Base-by-base conservation (phyloP, 2,113 vertebrate genomes). In the Indri indri region DNA sequence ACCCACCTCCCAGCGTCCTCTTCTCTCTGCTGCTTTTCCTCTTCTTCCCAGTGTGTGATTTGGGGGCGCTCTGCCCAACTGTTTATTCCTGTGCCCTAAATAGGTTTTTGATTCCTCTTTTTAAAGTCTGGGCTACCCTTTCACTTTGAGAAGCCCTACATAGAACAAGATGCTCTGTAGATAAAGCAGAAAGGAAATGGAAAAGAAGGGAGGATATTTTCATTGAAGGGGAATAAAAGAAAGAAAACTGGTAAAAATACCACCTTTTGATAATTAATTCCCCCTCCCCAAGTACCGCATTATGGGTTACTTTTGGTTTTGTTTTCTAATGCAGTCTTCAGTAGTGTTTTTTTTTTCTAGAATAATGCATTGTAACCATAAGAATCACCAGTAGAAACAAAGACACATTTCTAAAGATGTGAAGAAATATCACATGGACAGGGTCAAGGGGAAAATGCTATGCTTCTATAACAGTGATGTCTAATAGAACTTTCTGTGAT, bases 371-470 rank as follows among this genome's bases (percentile, higher is more conserved):
- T 27, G 27, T 79, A 70, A 91, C 17, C 40, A 57, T 32, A 81
- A 93, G 66, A 71, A 88, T 68, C 13, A n/a, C 34, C 66, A 82
- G 14, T 23, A 95, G 54, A 91, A 94, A 89, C 11, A 93, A 61
- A 87, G 47, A 84, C 50, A 71, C 16, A 88, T 66, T 90, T 95
- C 59, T 86, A 91, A 77, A 65, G 50, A 85, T 88, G 42, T 95
- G 32, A 90, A 76, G 65, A 96, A 94, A 63, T 12, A 90, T n/a
- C 52, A 76, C 40, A 45, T 52, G 34, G n/a, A 37, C 66, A 85
- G 66, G 66, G 30, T 79, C 59, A 76, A 74, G 47, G 94, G 50
- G 34, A 73, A 71, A 63, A 63, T 1, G 14, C 18, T 20, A 50
- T 59, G 14, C 32, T 32, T 71, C 40, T 63, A 52, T n/a, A 94